Percentiles rank a stretch among this genome's conserved stretches.
Conservation (phyloP, 2,888 invertebrate species). For the Sphecodes monilicornis region DNA sequence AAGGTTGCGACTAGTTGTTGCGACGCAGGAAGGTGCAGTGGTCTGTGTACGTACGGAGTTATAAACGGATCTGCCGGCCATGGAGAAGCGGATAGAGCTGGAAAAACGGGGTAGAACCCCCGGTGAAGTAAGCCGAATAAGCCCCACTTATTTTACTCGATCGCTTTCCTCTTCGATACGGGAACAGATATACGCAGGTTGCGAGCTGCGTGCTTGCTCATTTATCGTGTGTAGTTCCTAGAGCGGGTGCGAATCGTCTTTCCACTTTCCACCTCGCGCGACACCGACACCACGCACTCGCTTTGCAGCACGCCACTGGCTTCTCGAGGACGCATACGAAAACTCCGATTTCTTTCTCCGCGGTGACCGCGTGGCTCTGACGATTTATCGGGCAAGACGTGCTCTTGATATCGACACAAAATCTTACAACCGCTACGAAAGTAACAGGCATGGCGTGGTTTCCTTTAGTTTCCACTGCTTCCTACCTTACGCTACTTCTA, state of each 20-base stretch:
- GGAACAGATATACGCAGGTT: conserved; percentile 53
- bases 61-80: conserved; percentile 83
- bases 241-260: conserved; percentile 56
- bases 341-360: conserved; percentile 59
- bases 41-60: conserved; percentile 61
- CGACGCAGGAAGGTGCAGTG: conserved; percentile 81
- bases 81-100: conserved; percentile 98
- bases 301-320: conserved; percentile 61
- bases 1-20: conserved; percentile 82
- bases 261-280: conserved; percentile 62
- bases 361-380: conserved; percentile 65
- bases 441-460: conserved; percentile 77
- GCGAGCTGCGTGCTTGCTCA: conserved; percentile 55
- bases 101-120: conserved; percentile 97
- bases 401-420: conserved; percentile 70
- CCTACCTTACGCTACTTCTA: conserved; percentile 26
- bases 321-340: conserved; percentile 61
- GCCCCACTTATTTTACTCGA: conserved; percentile 69
- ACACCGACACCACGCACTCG: conserved; percentile 67
- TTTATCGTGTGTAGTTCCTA: conserved; percentile 39
- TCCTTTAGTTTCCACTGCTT: conserved; percentile 42
- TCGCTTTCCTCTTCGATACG: conserved; percentile 43
- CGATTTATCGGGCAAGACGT: conserved; percentile 62
- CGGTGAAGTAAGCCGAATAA: conserved; percentile 91
- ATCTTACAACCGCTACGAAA: conserved; percentile 57